phyloP scores from a whole-genome alignment of 2,888 invertebrate species.

The Uropetala carovei region DNA sequence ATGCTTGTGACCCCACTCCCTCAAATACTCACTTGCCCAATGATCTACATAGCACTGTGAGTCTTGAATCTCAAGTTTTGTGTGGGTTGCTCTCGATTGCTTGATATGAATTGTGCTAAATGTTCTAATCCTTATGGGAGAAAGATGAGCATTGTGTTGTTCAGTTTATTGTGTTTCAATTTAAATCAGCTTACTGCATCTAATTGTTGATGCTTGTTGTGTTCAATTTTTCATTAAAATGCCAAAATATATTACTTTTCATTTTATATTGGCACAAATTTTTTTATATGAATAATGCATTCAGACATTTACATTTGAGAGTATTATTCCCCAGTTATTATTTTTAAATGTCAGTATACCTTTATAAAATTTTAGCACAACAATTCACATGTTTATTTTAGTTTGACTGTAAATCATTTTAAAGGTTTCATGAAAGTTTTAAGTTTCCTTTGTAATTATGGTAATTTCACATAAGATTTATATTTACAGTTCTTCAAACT shows the following conservation, averaged over 20 bases:
- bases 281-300: neutral
- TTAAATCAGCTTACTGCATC: neutral
- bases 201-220: neutral
- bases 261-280: neutral
- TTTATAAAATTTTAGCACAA: neutral
- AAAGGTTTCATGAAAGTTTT: neutral
- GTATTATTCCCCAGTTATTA: neutral
- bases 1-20: constrained; percentile 31
- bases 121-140: neutral
- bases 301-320: neutral
- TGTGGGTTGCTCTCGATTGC: constrained; percentile 41
- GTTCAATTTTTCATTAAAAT: neutral
- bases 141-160: neutral
- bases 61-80: constrained; percentile 14
- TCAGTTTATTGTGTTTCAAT: neutral
- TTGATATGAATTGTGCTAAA: constrained; percentile 29
- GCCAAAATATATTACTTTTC: neutral
- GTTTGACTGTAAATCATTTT: neutral
- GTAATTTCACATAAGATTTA: neutral
- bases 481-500: constrained; percentile 11
- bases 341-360: neutral
- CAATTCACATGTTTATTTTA: neutral
- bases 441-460: neutral
- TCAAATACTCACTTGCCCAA: constrained; percentile 32
- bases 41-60: constrained; percentile 49